Conservation (phyloP, 2,888 invertebrate species). For the Psylliodes chrysocephalus region DNA sequence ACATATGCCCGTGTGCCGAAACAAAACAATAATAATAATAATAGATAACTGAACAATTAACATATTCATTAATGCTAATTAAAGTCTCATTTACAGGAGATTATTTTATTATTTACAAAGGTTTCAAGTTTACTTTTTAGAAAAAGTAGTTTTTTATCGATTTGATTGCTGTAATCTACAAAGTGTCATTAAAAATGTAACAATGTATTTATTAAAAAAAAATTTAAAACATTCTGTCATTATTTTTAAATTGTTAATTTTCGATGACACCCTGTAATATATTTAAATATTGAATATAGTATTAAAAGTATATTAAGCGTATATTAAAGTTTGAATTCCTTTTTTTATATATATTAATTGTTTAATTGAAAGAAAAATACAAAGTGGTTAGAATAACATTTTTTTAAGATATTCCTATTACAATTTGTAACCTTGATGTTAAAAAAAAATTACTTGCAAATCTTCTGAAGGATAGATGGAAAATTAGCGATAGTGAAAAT, state of each 20-base stretch:
- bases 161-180: constrained; percentile 12
- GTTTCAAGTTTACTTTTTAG: constrained; percentile 28
- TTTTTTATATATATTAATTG: too few species aligned
- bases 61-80: constrained; percentile 46
- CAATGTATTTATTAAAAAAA: too few species aligned
- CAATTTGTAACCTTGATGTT: too few species aligned
- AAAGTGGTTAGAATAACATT: too few species aligned
- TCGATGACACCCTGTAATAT: neutral
- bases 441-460: too few species aligned
- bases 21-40: constrained; percentile 49
- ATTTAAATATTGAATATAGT: neutral
- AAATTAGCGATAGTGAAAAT: too few species aligned
- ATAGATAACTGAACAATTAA: constrained; percentile 26
- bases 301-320: neutral
- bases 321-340: neutral
- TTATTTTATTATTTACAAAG: constrained; percentile 38
- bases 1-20: constrained; percentile 52
- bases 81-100: constrained; percentile 44
- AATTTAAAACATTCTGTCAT: too few species aligned
- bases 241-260: neutral
- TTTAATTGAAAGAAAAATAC: too few species aligned
- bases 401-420: too few species aligned
- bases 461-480: too few species aligned
- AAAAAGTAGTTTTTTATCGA: neutral
- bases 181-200: neutral